phyloP scores from a whole-genome alignment of 1,140 invertebrate genomes.

The Aricia agestis region DNA sequence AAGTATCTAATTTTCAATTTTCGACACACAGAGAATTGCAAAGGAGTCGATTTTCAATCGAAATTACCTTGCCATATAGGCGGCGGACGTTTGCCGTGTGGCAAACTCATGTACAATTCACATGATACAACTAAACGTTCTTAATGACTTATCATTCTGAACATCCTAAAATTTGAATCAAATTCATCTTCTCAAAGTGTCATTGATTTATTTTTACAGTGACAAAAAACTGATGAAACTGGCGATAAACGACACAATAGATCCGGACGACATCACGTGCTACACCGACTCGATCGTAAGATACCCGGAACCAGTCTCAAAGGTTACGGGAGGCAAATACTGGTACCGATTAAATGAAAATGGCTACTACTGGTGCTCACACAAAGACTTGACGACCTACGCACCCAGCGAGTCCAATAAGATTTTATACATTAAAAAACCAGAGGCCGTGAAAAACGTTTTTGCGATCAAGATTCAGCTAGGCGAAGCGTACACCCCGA shows the following conservation, averaged over 20 bases:
- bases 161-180: not conserved
- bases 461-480: slow-evolving; percentile 49
- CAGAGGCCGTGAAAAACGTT: slow-evolving; percentile 41
- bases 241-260: not conserved
- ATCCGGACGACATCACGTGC: slow-evolving; percentile 42
- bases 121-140: no score
- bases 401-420: slow-evolving; percentile 50
- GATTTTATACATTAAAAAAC: slow-evolving; percentile 49
- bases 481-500: slow-evolving; percentile 20
- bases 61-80: no score
- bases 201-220: not conserved
- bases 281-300: slow-evolving; percentile 58
- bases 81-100: no score
- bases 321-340: slow-evolving; percentile 29
- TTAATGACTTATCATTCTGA: no score
- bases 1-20: no score
- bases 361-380: slow-evolving; percentile 69
- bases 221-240: not conserved
- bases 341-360: slow-evolving; percentile 42
- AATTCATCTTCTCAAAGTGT: not conserved
- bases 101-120: no score
- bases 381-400: slow-evolving; percentile 47
- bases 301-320: slow-evolving; percentile 47
- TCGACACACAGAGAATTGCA: no score
- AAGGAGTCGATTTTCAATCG: no score